phyloP scores from a whole-genome alignment of 2,113 vertebrate species.

The Callocephalon fimbriatum region DNA sequence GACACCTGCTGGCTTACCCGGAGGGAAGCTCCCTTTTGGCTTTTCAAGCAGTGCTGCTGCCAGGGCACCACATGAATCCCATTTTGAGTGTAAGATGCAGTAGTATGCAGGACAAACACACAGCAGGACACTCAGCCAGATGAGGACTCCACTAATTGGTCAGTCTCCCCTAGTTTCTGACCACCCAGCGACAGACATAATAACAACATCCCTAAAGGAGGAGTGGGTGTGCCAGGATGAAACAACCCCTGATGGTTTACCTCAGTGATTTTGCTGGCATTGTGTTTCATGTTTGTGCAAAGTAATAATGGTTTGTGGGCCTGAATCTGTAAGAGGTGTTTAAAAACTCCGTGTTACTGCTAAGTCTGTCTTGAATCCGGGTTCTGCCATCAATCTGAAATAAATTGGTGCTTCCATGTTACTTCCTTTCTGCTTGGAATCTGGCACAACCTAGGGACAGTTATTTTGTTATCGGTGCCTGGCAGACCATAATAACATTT shows the following conservation, averaged over 20 bases:
- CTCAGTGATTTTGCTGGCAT: not conserved
- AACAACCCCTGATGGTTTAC: not conserved
- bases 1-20: slow-evolving; percentile 7
- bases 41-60: not conserved
- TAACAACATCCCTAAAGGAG: not conserved
- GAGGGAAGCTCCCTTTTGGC: slow-evolving; percentile 20
- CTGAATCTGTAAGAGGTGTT: not conserved
- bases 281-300: not conserved
- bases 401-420: not conserved
- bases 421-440: not conserved
- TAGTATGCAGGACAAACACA: not conserved
- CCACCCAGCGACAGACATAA: not conserved
- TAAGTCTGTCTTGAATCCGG: not conserved
- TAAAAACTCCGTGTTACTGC: not conserved
- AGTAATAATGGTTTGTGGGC: not conserved
- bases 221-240: not conserved
- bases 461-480: not conserved
- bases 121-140: not conserved
- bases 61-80: not conserved
- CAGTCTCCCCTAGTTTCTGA: not conserved
- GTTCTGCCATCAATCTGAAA: not conserved
- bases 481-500: not conserved
- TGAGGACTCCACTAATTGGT: not conserved
- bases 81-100: not conserved
- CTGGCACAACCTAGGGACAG: not conserved